phyloP scores from a whole-genome alignment of 1,140 invertebrate genomes.

The Anastrepha ludens region DNA sequence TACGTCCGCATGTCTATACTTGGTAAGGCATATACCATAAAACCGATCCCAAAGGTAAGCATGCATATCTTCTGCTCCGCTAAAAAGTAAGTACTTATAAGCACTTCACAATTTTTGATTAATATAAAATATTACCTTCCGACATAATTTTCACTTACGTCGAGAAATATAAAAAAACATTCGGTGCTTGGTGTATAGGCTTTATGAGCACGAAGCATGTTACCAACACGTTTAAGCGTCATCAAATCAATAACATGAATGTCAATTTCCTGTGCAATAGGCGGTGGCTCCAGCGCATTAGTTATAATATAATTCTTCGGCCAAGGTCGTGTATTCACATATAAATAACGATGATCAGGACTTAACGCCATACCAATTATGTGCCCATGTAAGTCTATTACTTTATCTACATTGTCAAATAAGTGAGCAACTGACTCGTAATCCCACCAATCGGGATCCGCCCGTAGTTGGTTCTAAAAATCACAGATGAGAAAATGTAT shows the following conservation, averaged over 20 bases:
- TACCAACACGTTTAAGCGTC: conserved; percentile 86
- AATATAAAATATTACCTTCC: conserved; percentile 80
- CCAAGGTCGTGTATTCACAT: conserved; percentile 92
- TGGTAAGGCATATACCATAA: conserved; percentile 86
- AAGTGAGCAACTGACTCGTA: conserved; percentile 82
- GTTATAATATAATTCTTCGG: conserved; percentile 85
- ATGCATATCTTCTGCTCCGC: conserved; percentile 91
- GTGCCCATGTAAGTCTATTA: conserved; percentile 91
- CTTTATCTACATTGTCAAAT: conserved; percentile 87
- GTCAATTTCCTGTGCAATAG: conserved; percentile 93
- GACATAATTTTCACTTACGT: conserved; percentile 90
- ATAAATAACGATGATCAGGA: conserved; percentile 90
- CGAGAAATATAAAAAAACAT: conserved; percentile 92
- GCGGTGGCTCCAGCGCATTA: conserved; percentile 87
- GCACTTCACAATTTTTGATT: conserved; percentile 2
- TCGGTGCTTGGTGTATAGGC: conserved; percentile 92
- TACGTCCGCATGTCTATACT: conserved; percentile 87
- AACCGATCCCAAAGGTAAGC: conserved; percentile 91
- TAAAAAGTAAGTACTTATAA: conserved; percentile 68
- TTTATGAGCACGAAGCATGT: conserved; percentile 88
- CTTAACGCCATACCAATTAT: conserved; percentile 93
- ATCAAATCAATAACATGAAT: conserved; percentile 91
- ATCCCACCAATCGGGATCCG: conserved; percentile 82
- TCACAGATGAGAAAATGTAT: conserved; percentile 28
- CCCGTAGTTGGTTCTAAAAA: conserved; percentile 71